These are phyloP conservation scores for Formica exsecta DNA, from an alignment of 1,140 invertebrate species.

Conservation along the genomic window DNA sequence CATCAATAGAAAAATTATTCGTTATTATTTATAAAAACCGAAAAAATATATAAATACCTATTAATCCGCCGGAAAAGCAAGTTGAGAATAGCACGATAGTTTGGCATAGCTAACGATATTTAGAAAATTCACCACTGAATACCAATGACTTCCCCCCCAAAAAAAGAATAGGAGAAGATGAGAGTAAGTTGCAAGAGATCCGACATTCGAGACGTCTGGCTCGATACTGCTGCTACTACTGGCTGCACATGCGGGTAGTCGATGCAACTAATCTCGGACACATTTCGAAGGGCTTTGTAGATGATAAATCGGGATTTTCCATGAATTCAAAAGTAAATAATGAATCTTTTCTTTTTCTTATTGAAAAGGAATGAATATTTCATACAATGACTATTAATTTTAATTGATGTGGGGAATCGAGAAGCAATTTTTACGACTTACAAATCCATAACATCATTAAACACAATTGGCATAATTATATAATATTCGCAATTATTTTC, in stretches of 20 bases:
- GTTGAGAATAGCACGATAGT: slow-evolving; percentile 2
- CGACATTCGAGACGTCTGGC: slow-evolving; percentile 70
- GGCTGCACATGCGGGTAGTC: slow-evolving; percentile 67
- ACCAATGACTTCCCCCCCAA: too few species aligned
- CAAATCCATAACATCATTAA: not conserved
- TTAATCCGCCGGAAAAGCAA: not conserved
- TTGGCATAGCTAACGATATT: not conserved
- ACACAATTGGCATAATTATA: not conserved
- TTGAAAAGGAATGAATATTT: not conserved
- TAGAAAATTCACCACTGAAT: slow-evolving; percentile 4
- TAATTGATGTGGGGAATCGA: not conserved
- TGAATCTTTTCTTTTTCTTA: not conserved
- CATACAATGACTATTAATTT: not conserved
- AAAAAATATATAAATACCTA: slow-evolving; percentile 21
- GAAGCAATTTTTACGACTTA: not conserved
- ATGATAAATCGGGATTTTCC: not conserved
- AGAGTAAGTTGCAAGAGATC: slow-evolving; percentile 18
- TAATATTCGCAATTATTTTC: not conserved
- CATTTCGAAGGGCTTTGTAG: not conserved
- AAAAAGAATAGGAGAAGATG: not conserved
- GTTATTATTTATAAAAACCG: not conserved
- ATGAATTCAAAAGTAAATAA: not conserved
- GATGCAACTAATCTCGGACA: slow-evolving; percentile 54
- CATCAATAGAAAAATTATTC: not conserved
- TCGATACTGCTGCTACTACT: slow-evolving; percentile 68